Evolutionary conservation across 1,140 invertebrate species (phyloP), one percentile per base, ranked within the genome.

Genomic region (Halictus rubicundus): DNA sequence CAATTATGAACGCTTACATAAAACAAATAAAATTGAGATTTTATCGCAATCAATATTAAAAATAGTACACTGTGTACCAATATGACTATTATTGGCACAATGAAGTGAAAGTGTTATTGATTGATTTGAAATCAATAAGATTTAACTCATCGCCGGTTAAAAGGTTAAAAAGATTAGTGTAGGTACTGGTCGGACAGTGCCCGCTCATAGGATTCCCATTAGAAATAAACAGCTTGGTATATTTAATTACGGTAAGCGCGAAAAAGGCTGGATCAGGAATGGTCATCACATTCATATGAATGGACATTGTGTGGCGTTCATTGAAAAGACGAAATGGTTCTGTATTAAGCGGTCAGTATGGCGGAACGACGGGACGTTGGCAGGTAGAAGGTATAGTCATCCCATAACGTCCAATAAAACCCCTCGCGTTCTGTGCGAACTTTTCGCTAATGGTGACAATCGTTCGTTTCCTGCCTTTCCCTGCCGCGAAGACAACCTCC

Each of bases 371-470:
- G n/a, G n/a, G 12, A 69, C 27, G 49, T 9, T 49, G 27, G n/a
- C 71, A 82, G 78, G 61, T 82, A 82, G 32, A 60, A 66, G 52
- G 16, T 19, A 25, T 14, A 57, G 12, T 42, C 46, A 61, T 27
- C n/a, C 8, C 42, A 68, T 80, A 39, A 57, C 37, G 32, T 59
- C 63, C 39, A 82, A 75, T 82, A 82, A 80, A 75, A 65, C 9
- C 9, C 59, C 19, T 37, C 27, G 37, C 32, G 37, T 65, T 46
- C 14, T 4, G 12, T 8, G 25, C 2, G 6, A 39, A 63, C 25
- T 27, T 16, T 61, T 52, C n/a, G 5, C 52, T 42, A 63, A n/a
- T 3, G 0, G 10, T 16, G 23, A 25, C n/a, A 63, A 54, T 46
- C 39, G 54, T 12, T 10, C 2, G 6, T 21, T 6, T 25, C 5